Evolutionary conservation across 2,888 invertebrate species (phyloP), one percentile per base, ranked within the genome.

Genomic region (Hylaea fasciaria): DNA sequence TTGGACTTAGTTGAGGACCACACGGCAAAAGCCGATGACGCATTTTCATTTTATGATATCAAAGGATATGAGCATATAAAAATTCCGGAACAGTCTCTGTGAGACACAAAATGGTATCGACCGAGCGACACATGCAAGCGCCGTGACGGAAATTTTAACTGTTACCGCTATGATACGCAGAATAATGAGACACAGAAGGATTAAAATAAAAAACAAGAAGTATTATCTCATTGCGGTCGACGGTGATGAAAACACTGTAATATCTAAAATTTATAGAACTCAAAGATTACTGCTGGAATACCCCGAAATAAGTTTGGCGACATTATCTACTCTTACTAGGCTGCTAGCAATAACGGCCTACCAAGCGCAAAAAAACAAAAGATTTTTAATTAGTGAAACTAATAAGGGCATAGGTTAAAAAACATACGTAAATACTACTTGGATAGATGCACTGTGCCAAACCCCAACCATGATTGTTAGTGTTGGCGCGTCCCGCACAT

Each of bases 131-230:
- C 78, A 80, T 83, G 83, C 72, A 71, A 57, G 60, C 66, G 66
- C 62, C 83, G 83, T 83, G 83, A 82, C 76, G 72, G 70, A 78
- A 79, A 81, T 83, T 75, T 81, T 73, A 83, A 83, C 77, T 77
- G 71, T 63, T 64, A 58, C 68, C 69, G 56, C 69, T 68, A 16
- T 39, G 44, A 16, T 17, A 43, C 59, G 41, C 54, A 60, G 59
- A 32, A 44, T 14, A 41, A 10, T 29, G 9, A 16, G 12, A 17
- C 5, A 4, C 16, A 62, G 62, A 45, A 51, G 13, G 48, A 35
- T 50, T 14, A 4, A n/a, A n/a, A n/a, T n/a, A n/a, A n/a, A n/a
- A n/a, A n/a, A n/a, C n/a, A n/a, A n/a, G n/a, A n/a, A n/a, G n/a
- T 0, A 22, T 22, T 22, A 22, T 22, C 2, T 22, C 22, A 22